A percentile compares a stretch with the other conserved stretches of the same genome.
These are phyloP conservation scores for Naso thynnoides DNA, from an alignment of 2,797 vertebrate genomes.

Conservation along the genomic window DNA sequence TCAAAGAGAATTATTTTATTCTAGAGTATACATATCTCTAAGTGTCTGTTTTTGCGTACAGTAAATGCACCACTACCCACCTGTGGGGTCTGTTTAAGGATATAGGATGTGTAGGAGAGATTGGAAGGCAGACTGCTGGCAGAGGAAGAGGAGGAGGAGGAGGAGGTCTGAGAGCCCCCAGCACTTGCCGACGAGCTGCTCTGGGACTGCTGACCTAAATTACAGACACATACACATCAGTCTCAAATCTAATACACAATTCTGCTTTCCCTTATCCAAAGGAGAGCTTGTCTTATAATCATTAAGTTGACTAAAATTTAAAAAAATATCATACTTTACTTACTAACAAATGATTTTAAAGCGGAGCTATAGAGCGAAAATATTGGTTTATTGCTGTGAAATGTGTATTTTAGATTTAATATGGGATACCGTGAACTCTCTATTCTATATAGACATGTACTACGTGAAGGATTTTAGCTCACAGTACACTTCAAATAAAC, in stretches of 20 bases:
- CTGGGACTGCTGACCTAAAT: conserved; percentile 91
- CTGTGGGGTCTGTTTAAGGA: conserved; percentile 99
- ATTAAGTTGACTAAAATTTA: conserved; percentile 6
- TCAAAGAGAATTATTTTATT: background rate
- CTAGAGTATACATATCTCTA: background rate
- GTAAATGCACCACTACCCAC: conserved; percentile 73
- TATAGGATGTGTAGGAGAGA: conserved; percentile 97
- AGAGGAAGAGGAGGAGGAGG: conserved; percentile 83
- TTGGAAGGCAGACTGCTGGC: conserved; percentile 91
- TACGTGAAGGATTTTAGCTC: conserved; percentile 8
- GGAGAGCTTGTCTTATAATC: conserved; percentile 1
- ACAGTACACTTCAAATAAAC: conserved; percentile 1
- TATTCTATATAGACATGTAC: conserved; percentile 5
- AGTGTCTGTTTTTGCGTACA: background rate
- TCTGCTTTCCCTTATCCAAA: conserved; percentile 16
- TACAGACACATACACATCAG: conserved; percentile 57
- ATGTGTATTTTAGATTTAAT: conserved; percentile 4
- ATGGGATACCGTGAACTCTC: conserved; percentile 3
- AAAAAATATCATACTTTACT: conserved; percentile 28
- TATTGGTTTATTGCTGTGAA: conserved; percentile 7
- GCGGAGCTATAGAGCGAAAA: background rate
- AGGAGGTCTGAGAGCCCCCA: conserved; percentile 84
- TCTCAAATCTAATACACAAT: conserved; percentile 50
- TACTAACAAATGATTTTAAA: conserved; percentile 1
- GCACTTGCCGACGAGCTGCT: conserved; percentile 81